Base-by-base conservation (phyloP, 2,797 vertebrate species). In the Rhyacichthys aspro region DNA sequence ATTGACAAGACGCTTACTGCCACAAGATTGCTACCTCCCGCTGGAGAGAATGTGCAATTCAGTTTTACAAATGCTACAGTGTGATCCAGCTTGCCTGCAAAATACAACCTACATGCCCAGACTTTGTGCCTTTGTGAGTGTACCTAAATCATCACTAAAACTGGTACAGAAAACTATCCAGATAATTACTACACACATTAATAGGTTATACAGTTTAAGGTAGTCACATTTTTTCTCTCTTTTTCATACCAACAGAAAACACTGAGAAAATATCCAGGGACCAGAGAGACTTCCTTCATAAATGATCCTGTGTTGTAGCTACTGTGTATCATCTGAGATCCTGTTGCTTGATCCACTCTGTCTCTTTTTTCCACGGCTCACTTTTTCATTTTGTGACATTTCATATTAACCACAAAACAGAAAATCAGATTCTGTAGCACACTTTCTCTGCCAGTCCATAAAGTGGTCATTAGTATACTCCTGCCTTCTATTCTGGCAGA, bases 11-110 rank as follows among this genome's bases (percentile, higher is more conserved):
- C 45, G 50, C 41, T 72, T 60, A n/a, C 16, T 57, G 61, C 59
- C 66, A 62, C 44, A 78, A 64, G 74, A 63, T 49, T 67, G 60
- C 64, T 55, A 54, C 43, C 44, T 47, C 43, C 47, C 1, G 12
- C 43, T 42, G 16, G 56, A 59, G 43, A 56, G 57, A 75, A 65
- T 66, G 54, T 52, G 53, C 56, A 82, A 78, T 81, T 71, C 49
- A 73, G 63, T 66, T 59, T 63, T 56, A 70, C 55, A 77, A 36
- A 34, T 11, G 4, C 64, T 45, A 41, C 67, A 75, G 70, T 76
- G 12, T 9, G 18, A 17, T 66, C 38, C 58, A 66, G 53, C 59
- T 70, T 67, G 36, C 74, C 66, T 43, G 8, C 42, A 71, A 71
- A 71, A 59, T 56, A 48, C 45, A 70, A 45, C 33, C 67, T 63